phyloP scores from a whole-genome alignment of 2,888 invertebrate species.

The Fissipunctia ypsillon region DNA sequence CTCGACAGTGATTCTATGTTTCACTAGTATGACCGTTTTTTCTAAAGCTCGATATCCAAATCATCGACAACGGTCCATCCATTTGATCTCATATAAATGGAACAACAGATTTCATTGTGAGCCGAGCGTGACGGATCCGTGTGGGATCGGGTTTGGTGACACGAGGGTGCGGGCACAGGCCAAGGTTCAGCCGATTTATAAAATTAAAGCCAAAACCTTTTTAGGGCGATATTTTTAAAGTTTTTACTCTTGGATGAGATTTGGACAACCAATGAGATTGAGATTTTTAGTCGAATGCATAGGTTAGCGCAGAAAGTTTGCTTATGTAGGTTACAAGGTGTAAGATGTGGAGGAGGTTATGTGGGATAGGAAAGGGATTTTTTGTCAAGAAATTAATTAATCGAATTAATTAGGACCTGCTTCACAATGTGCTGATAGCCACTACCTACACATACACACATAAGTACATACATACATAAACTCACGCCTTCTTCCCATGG shows the following conservation, averaged over 20 bases:
- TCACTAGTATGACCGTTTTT: background rate
- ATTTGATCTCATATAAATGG: constrained; percentile 64
- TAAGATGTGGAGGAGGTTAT: background rate
- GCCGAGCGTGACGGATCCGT: constrained; percentile 84
- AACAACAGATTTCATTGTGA: constrained; percentile 79
- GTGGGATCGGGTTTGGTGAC: constrained; percentile 76
- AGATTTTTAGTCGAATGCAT: background rate
- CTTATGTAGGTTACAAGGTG: background rate
- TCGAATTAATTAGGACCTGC: background rate
- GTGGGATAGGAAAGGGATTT: background rate
- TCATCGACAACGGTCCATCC: constrained; percentile 56
- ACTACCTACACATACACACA: no score
- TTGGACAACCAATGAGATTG: background rate
- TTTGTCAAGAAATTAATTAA: background rate
- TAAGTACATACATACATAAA: no score
- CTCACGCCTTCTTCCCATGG: no score
- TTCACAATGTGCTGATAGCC: background rate
- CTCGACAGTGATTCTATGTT: background rate
- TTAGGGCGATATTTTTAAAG: constrained; percentile 20
- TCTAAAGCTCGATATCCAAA: constrained; percentile 22
- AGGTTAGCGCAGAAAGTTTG: background rate
- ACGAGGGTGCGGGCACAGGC: constrained; percentile 74
- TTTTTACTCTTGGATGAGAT: background rate
- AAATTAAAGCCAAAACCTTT: constrained; percentile 49
- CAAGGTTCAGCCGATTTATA: constrained; percentile 71